Base-by-base conservation (phyloP, 1,140 invertebrate genomes). In the Bombus cullumanus region DNA sequence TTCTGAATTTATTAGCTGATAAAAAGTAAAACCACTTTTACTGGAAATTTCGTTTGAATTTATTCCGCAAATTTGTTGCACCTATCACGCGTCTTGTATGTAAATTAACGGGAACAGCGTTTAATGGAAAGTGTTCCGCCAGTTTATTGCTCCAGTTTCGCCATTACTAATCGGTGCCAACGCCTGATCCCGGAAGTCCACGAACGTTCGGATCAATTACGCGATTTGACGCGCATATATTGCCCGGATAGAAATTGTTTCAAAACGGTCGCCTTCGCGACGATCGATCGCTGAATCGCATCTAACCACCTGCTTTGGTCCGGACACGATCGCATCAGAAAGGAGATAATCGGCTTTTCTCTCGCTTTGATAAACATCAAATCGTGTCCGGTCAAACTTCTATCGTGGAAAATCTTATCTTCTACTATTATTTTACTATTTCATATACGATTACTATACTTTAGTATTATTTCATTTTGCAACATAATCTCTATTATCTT, bases 51-150 rank as follows among this genome's bases (percentile, higher is more conserved):
- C 10, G 3, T 10, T 79, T 31, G 66, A 22, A 47, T 72, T 37
- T 64, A 39, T 31, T 53, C 28, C 25, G 12, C 15, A 39, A 13
- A 47, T 72, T 43, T 37, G 68, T 72, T 39, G 1, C 31, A 12
- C 31, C 34, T 59, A 25, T 25, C 68, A 3, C 18, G 18, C 18
- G 18, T 37, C 53, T 80, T 18, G 53, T 31, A 72, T 59, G 75
- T 31, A 72, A 39, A 84, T 80, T 22, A 47, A 80, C 57, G 18
- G 18, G 47, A 80, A 43, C 57, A n/a, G n/a, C 18, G 5, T 62
- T 80, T 80, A 47, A 72, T 85, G 83, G 83, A 80, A 80, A 80
- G 68, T 73, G 77, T 85, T 80, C 53, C 41, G 34, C 8, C n/a
- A n/a, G 53, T 80, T 83, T 83, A 28, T 68, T 53, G 34, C 75